phyloP scores from a whole-genome alignment of 1,140 invertebrate species.

The Caligus rogercresseyi region DNA sequence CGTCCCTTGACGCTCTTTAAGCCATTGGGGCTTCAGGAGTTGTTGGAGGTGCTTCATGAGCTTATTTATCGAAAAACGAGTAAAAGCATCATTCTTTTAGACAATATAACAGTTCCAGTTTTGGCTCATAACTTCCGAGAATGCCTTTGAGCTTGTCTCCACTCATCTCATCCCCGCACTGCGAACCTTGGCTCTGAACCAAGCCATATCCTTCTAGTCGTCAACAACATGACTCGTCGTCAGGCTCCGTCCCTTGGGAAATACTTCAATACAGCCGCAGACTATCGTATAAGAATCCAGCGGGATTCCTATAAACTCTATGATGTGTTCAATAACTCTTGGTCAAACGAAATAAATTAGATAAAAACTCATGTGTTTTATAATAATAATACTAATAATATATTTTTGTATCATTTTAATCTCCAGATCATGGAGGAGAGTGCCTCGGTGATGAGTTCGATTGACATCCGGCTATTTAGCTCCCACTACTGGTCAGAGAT shows the following conservation, averaged over 20 bases:
- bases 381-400: not conserved
- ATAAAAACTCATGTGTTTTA: not conserved
- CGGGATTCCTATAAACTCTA: not conserved
- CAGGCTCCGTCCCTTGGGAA: not conserved
- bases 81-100: not conserved
- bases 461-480: not conserved
- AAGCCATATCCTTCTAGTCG: not conserved
- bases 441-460: not conserved
- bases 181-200: not conserved
- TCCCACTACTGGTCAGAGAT: not conserved
- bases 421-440: not conserved
- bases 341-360: not conserved
- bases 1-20: not conserved
- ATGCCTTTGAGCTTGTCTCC: not conserved
- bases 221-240: not conserved
- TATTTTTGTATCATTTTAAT: not conserved
- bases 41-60: not conserved
- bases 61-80: not conserved
- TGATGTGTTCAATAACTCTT: not conserved
- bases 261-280: not conserved
- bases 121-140: not conserved
- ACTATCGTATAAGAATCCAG: not conserved
- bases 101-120: not conserved
- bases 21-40: not conserved
- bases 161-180: not conserved